Evolutionary conservation across 1,140 invertebrate genomes (phyloP), one percentile per base, ranked within the genome.

Genomic region (Orchestia grillus): DNA sequence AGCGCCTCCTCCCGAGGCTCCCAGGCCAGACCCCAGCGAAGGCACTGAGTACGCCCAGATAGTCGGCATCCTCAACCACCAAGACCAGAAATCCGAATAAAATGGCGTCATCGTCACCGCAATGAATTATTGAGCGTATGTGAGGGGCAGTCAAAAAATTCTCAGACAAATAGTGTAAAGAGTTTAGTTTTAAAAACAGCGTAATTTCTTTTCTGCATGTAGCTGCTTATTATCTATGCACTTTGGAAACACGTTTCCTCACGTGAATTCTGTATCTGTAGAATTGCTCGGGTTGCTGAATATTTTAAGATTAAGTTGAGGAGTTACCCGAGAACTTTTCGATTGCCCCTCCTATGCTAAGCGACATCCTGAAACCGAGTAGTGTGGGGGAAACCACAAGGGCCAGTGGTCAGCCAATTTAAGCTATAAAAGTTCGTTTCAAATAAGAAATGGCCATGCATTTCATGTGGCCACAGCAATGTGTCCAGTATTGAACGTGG

Each of bases 1-100:
- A 94, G 92, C 36, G 92, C 92, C 44, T 19, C 6, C 92, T 44
- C 41, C 92, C 44, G 88, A 90, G 15, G 44, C 92, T 16, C 43
- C 43, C 43, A 94, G 40, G 92, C 11, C 44, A 45, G 92, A 44
- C 43, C 43, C 44, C 43, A n/a, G 40, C 43, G 92, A 94, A 44
- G 92, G 92, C 92, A 94, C 92, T 94, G 92, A 94, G 92, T 94
- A 94, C 92, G 92, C 92, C 41, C 92, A 94, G 43, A 94, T 94
- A 6, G 92, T 94, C 43, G 92, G 92, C 6, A 44, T 94, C 36
- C 92, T 94, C 44, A 45, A 94, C 44, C 8, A 47, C 92, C 44
- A 94, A 36, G 88, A 90, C 62, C 62, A 77, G 62, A 77, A 77
- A 36, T 77, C 62, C 36, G 15, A 77, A 77, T 77, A 36, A 77